Evolutionary conservation across 2,888 invertebrate genomes (phyloP), one percentile per base, ranked within the genome.

Genomic region (Platycnemis pennipes): DNA sequence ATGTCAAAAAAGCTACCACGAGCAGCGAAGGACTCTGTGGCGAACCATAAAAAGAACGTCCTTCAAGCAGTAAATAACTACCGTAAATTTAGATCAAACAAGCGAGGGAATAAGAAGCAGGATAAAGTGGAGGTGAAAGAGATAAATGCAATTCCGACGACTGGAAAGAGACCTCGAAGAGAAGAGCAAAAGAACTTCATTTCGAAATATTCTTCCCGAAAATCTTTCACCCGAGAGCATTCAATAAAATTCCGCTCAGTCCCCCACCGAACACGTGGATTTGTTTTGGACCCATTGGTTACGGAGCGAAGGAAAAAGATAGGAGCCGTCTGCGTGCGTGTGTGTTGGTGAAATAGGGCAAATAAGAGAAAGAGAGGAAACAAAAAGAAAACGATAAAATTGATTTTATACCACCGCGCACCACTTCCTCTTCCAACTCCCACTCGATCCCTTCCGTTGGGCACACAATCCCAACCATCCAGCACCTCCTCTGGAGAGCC

Each of bases 201-300:
- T 26, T 26, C 87, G 13, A 77, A 77, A 77, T 37, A 13, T 77
- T 77, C 37, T 31, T 77, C 77, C 69, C 31, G 8, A 31, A 69
- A n/a, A n/a, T 31, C 69, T n/a, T 69, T 31, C 13, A 53, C 53
- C 11, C 53, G 53, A 53, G 53, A 11, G 16, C 53, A 53, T 26
- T 16, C 37, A 37, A 77, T 77, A 77, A 77, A 77, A 77, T 77
- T 77, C 37, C 77, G n/a, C 77, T 77, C 31, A 46, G 87, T 45
- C 26, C 87, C 87, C 11, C 22, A 11, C 37, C 22, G n/a, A 44
- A 26, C 69, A 44, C 69, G 63, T 44, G 91, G 44, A 91, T 91
- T 91, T 91, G 69, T 91, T 91, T 22, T 69, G 89, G 31, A 89
- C 37, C 56, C 89, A 37, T 42, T 37, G 89, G 56, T 53, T 89